phyloP scores from a whole-genome alignment of 2,888 invertebrate genomes.

The Idaea biselata region DNA sequence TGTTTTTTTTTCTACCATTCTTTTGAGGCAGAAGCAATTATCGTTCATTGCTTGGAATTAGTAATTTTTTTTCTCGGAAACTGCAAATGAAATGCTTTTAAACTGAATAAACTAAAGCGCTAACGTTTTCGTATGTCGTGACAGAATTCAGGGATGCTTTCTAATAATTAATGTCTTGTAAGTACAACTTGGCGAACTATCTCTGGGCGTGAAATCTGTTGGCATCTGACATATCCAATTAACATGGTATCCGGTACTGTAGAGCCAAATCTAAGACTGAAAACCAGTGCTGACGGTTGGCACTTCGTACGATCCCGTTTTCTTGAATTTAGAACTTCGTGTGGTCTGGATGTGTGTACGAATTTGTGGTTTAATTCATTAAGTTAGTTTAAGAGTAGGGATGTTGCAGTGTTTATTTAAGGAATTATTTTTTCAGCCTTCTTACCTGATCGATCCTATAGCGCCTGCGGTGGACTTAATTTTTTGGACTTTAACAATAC shows the following conservation, averaged over 20 bases:
- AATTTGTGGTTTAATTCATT: background rate
- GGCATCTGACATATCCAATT: conserved; percentile 80
- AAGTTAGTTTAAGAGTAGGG: background rate
- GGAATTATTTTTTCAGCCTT: no score
- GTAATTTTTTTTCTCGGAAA: background rate
- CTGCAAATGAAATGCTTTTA: background rate
- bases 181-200: conserved; percentile 66
- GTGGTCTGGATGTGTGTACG: background rate
- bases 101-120: background rate
- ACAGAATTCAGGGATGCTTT: conserved; percentile 32
- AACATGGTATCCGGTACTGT: conserved; percentile 69
- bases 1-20: no score
- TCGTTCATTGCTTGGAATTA: no score
- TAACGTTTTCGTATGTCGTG: conserved; percentile 3
- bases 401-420: no score
- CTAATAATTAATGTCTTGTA: conserved; percentile 73
- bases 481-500: no score
- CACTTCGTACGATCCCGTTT: conserved; percentile 33
- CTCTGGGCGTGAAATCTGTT: conserved; percentile 69
- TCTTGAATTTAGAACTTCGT: conserved; percentile 16
- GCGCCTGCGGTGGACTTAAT: no score
- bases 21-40: no score
- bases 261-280: conserved; percentile 41
- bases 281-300: conserved; percentile 38
- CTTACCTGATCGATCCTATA: no score